A percentile compares a stretch with the other conserved stretches of the same genome.
Conservation (phyloP, 1,140 invertebrate species). For the Plutomurus gul region DNA sequence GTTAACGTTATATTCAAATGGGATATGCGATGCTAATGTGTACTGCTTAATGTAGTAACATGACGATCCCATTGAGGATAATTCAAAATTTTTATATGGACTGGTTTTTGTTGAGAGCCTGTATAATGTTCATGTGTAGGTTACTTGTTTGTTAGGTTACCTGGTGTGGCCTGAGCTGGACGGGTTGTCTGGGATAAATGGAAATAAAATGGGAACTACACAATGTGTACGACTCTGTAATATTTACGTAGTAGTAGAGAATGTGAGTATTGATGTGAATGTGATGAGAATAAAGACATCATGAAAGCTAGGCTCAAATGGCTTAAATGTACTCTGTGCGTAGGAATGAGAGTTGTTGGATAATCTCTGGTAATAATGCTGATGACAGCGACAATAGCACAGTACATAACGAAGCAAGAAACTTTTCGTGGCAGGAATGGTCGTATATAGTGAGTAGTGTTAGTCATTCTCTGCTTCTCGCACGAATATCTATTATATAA, state of each 20-base stretch:
- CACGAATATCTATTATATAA: no score
- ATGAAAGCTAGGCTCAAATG: not conserved
- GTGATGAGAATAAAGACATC: constrained; percentile 8
- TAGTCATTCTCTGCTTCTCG: not conserved
- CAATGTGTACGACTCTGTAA: no score
- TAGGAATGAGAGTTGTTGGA: not conserved
- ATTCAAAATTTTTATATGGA: not conserved
- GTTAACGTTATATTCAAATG: constrained; percentile 4
- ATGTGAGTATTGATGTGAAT: not conserved
- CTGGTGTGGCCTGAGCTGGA: no score
- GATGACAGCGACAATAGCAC: not conserved
- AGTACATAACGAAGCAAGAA: not conserved
- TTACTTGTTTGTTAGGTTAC: no score
- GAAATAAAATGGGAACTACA: no score
- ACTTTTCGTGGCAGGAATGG: not conserved
- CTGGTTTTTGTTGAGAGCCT: not conserved
- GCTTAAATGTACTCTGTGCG: not conserved
- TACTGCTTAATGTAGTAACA: not conserved
- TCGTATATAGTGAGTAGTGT: no score
- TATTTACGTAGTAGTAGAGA: no score
- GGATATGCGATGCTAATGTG: not conserved
- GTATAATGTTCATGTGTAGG: no score
- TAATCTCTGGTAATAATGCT: constrained; percentile 1
- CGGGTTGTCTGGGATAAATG: no score
- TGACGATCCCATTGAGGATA: not conserved